These are phyloP conservation scores for Synanthedon andrenaeformis DNA, from an alignment of 2,888 invertebrate genomes.

Conservation along the genomic window DNA sequence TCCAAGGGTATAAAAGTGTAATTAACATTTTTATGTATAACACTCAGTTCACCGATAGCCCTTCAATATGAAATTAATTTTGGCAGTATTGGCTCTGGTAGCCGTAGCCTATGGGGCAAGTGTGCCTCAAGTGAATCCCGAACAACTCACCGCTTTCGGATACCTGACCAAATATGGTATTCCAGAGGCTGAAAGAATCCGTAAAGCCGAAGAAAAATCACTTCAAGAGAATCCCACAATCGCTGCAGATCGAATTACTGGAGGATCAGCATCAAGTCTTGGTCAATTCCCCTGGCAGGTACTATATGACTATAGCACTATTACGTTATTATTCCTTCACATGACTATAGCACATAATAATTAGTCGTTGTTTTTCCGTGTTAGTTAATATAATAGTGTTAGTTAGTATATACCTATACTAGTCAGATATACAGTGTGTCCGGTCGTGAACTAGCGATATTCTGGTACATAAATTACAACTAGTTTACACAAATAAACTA, in stretches of 20 bases:
- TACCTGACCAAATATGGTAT: slow-evolving; percentile 27
- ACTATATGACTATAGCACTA: background rate
- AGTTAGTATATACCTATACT: too few relatives aligned
- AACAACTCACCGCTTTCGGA: slow-evolving; percentile 11
- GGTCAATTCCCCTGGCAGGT: slow-evolving; percentile 38
- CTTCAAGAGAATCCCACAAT: slow-evolving; percentile 6
- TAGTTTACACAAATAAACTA: too few relatives aligned
- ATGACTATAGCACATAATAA: too few relatives aligned
- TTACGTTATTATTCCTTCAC: too few relatives aligned
- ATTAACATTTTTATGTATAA: too few relatives aligned
- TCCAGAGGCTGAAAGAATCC: slow-evolving; percentile 27
- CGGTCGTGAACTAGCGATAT: too few relatives aligned
- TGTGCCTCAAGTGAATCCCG: slow-evolving; percentile 7
- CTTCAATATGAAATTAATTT: slow-evolving; percentile 13
- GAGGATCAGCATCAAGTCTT: slow-evolving; percentile 22
- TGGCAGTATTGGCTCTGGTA: slow-evolving; percentile 13
- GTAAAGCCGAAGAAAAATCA: slow-evolving; percentile 24
- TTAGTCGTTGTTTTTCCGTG: too few relatives aligned
- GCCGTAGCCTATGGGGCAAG: slow-evolving; percentile 16
- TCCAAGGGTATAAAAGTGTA: too few relatives aligned
- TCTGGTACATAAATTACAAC: too few relatives aligned
- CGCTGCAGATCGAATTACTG: slow-evolving; percentile 22
- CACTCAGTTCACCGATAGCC: background rate
- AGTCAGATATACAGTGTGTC: too few relatives aligned
- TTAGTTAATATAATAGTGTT: too few relatives aligned